Percentiles rank a stretch among this genome's conserved stretches.
phyloP scores from a whole-genome alignment of 2,797 vertebrate genomes.

The Urocyon cinereoargenteus region DNA sequence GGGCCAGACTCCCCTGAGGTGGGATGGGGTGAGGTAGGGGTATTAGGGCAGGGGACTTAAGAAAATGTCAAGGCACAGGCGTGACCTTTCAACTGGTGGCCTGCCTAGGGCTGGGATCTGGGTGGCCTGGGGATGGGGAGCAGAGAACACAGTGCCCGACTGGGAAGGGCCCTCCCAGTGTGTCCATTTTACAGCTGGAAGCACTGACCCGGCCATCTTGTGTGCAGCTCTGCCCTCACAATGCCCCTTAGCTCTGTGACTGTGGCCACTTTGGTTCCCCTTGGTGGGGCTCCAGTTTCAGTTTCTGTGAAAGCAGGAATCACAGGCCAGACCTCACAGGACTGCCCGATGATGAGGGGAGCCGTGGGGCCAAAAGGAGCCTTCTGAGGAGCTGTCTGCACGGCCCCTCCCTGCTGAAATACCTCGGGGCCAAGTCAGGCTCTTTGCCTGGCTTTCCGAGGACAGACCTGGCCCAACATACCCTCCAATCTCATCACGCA shows the following conservation, averaged over 20 bases:
- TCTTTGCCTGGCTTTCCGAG: not conserved
- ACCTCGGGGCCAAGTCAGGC: not conserved
- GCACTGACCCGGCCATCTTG: not conserved
- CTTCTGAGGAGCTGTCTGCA: not conserved
- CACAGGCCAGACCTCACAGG: not conserved
- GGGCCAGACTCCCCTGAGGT: not conserved
- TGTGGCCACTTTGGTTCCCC: not conserved
- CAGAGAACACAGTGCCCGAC: not conserved
- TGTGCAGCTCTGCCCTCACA: not conserved
- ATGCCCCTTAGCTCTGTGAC: not conserved
- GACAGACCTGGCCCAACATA: not conserved
- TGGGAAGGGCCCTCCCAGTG: not conserved
- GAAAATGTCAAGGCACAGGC: not conserved
- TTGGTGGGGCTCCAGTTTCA: not conserved
- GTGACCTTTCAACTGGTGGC: not conserved
- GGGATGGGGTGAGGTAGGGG: not conserved
- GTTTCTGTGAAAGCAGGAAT: not conserved
- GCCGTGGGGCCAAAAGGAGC: fast-evolving
- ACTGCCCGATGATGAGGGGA: not conserved
- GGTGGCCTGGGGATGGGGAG: not conserved
- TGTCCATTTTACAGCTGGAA: not conserved
- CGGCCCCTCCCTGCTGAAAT: too few relatives aligned
- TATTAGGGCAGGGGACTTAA: not conserved
- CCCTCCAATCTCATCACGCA: fast-evolving
- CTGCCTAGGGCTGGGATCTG: not conserved